Evolutionary conservation across 1,140 invertebrate genomes (phyloP).

Genomic region (Drosophila arawakana): DNA sequence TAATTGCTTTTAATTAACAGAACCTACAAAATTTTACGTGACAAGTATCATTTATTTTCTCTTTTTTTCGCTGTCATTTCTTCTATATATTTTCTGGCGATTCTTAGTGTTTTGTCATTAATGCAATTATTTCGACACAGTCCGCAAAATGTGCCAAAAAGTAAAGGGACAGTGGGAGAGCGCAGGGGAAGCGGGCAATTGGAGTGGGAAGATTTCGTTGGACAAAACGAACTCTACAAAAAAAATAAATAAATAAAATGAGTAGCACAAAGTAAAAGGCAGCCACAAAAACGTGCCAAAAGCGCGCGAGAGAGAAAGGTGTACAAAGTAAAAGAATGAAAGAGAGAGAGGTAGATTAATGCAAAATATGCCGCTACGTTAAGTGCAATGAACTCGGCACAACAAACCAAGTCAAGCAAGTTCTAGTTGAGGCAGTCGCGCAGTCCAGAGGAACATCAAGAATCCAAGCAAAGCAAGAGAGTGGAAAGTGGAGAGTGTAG

Average conservation of each 20-base stretch:
- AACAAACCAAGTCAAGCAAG: conserved; percentile 74
- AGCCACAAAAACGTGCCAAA: conserved; percentile 48
- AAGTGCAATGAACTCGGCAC: conserved; percentile 76
- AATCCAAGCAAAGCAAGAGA: conserved; percentile 2
- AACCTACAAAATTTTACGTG: conserved; percentile 70
- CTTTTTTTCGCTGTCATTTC: conserved; percentile 25
- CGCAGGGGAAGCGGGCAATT: background rate
- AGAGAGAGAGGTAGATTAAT: conserved; percentile 49
- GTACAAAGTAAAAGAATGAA: conserved; percentile 15
- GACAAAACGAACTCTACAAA: background rate
- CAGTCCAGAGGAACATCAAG: conserved; percentile 23
- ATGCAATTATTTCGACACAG: conserved; percentile 71
- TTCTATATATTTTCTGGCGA: background rate
- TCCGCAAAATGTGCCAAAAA: conserved; percentile 38
- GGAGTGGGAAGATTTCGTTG: background rate
- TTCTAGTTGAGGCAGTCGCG: conserved; percentile 78
- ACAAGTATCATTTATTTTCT: conserved; percentile 70
- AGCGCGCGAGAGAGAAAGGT: conserved; percentile 28
- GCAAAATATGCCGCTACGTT: conserved; percentile 79
- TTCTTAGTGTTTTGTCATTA: conserved; percentile 54
- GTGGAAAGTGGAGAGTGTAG: background rate
- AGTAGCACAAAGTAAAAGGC: conserved; percentile 46
- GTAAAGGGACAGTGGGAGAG: background rate
- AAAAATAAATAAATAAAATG: background rate
- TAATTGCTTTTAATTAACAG: conserved; percentile 81